Evolutionary conservation across 2,113 vertebrate species (phyloP).

Genomic region (Ia io): DNA sequence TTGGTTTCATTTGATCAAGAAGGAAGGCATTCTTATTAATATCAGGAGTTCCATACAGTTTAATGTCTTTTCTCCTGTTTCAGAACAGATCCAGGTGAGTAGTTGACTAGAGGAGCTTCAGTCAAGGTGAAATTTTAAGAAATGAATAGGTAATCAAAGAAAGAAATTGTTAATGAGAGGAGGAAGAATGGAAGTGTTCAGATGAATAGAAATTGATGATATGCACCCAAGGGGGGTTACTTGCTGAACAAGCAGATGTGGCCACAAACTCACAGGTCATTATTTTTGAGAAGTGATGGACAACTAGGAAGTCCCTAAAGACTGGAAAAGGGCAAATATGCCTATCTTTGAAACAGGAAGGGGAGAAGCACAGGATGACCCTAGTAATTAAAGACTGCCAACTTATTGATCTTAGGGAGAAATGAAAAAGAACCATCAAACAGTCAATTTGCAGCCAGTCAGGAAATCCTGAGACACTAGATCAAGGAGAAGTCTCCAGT

Average conservation of each 20-base stretch:
- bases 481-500: background rate
- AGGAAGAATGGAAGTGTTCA: background rate
- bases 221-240: background rate
- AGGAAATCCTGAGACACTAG: constrained; percentile 4
- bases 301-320: constrained; percentile 23
- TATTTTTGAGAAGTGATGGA: constrained; percentile 49
- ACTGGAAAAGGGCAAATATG: constrained; percentile 30
- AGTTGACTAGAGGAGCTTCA: background rate
- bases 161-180: constrained; percentile 13
- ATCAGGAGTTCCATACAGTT: background rate
- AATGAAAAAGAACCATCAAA: constrained; percentile 6
- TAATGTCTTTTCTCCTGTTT: background rate
- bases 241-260: constrained; percentile 38
- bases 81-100: background rate
- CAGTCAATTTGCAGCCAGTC: background rate
- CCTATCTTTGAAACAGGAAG: constrained; percentile 22
- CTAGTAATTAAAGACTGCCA: constrained; percentile 49
- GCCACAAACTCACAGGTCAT: background rate
- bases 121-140: constrained; percentile 11
- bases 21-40: background rate
- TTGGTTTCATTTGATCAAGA: background rate
- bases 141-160: background rate
- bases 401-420: constrained; percentile 44
- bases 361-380: background rate
- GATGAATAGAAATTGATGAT: background rate